These are phyloP conservation scores for Semnopithecus entellus DNA, from an alignment of 2,113 vertebrate species.

Conservation along the genomic window DNA sequence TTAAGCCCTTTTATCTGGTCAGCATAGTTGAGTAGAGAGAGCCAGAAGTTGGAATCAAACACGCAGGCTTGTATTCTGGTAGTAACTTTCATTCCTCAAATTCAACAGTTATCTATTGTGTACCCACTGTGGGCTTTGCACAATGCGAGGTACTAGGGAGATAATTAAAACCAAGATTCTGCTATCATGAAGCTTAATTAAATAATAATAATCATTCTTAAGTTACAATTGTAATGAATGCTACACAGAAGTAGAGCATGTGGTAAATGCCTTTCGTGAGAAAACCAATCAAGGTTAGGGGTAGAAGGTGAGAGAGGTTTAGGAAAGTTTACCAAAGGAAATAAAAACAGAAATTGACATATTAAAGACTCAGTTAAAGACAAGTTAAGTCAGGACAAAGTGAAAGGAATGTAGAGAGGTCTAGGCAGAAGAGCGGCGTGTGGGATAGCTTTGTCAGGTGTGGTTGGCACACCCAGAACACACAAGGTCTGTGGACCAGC, in stretches of 20 bases:
- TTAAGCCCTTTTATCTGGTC: not conserved
- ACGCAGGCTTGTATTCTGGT: not conserved
- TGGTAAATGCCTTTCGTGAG: not conserved
- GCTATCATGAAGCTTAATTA: not conserved
- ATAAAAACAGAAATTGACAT: not conserved
- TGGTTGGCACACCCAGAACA: not conserved
- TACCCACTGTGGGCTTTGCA: not conserved
- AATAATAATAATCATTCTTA: not conserved
- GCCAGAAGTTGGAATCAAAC: not conserved
- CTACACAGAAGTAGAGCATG: not conserved
- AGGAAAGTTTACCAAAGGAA: not conserved
- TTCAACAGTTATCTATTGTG: not conserved
- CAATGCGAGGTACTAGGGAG: not conserved
- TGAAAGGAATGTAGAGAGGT: not conserved
- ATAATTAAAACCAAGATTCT: not conserved
- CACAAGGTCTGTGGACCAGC: not conserved
- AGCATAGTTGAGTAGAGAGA: not conserved
- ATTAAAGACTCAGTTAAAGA: not conserved
- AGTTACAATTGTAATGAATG: not conserved
- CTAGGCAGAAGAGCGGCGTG: not conserved
- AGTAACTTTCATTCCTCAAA: not conserved
- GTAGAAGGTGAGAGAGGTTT: not conserved
- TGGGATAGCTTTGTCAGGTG: too few relatives aligned
- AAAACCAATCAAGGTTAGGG: not conserved
- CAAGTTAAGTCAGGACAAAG: not conserved